Percentiles rank a stretch among this genome's conserved stretches.
These are phyloP conservation scores for Drosophila mercatorum DNA, from an alignment of 2,888 invertebrate genomes.

Conservation along the genomic window DNA sequence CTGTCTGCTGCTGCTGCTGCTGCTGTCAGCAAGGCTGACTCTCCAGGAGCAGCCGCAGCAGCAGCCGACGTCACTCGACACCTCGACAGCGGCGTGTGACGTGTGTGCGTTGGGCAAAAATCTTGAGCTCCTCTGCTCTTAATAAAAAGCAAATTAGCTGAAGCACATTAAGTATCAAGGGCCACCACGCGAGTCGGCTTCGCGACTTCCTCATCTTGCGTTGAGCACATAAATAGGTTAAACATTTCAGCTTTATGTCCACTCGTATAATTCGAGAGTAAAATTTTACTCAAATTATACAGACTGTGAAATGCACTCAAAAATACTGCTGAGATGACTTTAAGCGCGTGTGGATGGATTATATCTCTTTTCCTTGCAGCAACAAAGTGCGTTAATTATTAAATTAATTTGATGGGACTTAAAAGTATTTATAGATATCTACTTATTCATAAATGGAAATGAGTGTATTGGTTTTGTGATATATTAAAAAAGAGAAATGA, in stretches of 20 bases:
- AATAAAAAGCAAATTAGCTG: slow-evolving; percentile 75
- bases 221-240: slow-evolving; percentile 38
- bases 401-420: neutral
- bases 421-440: neutral
- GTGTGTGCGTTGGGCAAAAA: slow-evolving; percentile 24
- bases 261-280: slow-evolving; percentile 48
- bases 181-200: slow-evolving; percentile 10
- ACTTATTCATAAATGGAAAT: neutral
- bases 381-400: neutral
- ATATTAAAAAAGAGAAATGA: too few species aligned
- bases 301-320: slow-evolving; percentile 41
- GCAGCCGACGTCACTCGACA: slow-evolving; percentile 26
- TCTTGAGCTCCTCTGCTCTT: slow-evolving; percentile 31
- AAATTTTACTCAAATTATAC: slow-evolving; percentile 11
- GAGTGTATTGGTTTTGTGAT: neutral
- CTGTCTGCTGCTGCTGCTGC: neutral
- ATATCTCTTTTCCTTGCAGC: too few species aligned
- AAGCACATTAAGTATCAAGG: slow-evolving; percentile 60
- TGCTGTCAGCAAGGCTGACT: neutral
- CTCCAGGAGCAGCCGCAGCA: neutral
- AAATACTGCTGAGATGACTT: slow-evolving; percentile 37
- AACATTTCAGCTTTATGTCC: slow-evolving; percentile 45
- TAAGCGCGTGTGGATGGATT: neutral
- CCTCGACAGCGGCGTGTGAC: slow-evolving; percentile 14
- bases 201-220: slow-evolving; percentile 2